Evolutionary conservation across 2,113 vertebrate species (phyloP).

Genomic region (Apteryx owenii): DNA sequence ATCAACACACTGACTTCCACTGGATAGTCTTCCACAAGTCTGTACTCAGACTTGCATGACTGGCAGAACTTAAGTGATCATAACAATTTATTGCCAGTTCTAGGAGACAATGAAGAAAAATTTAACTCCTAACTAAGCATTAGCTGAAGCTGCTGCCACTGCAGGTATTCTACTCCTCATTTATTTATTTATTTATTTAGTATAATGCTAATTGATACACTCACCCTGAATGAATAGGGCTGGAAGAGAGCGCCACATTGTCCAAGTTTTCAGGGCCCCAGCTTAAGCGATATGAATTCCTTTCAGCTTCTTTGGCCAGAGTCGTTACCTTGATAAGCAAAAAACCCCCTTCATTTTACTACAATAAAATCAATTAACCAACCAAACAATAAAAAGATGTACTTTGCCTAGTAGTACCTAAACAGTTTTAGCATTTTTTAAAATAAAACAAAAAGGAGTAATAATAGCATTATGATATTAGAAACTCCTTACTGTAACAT

Average conservation of each 20-base stretch:
- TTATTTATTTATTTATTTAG: neutral
- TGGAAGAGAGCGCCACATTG: constrained; percentile 94
- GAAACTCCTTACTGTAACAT: neutral
- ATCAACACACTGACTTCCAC: neutral
- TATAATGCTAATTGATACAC: constrained; percentile 67
- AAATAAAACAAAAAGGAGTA: neutral
- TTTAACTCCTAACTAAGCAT: constrained; percentile 1
- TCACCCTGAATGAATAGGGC: constrained; percentile 95
- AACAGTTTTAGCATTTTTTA: neutral
- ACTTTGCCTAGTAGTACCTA: neutral
- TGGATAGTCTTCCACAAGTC: neutral
- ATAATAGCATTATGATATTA: neutral
- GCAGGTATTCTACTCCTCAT: neutral
- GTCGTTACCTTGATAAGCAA: constrained; percentile 80
- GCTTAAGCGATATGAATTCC: constrained; percentile 88
- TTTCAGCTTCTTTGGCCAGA: constrained; percentile 87
- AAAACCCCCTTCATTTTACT: constrained; percentile 9
- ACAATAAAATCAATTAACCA: neutral
- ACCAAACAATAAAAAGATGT: neutral
- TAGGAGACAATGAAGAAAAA: constrained; percentile 19
- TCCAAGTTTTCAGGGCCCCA: constrained; percentile 94
- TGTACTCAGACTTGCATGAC: neutral
- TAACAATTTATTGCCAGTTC: constrained; percentile 15
- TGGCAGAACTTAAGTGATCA: neutral
- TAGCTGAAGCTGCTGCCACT: constrained; percentile 35